phyloP scores from a whole-genome alignment of 1,140 invertebrate species.

The Drosophila punjabiensis region DNA sequence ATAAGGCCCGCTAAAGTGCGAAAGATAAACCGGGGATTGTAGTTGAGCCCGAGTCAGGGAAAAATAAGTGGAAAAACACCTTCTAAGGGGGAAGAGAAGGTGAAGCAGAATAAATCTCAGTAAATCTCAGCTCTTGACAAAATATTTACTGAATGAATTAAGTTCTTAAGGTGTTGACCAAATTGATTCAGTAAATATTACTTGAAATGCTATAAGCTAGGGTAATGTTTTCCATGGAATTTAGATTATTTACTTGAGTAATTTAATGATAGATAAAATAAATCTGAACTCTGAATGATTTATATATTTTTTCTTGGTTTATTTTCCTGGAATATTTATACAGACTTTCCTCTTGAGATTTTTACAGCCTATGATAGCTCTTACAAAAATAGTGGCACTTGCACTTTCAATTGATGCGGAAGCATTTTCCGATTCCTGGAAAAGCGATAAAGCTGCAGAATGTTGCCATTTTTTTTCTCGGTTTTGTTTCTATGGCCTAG shows the following conservation, averaged over 20 bases:
- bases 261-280: background rate
- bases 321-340: background rate
- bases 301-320: background rate
- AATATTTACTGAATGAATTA: constrained; percentile 43
- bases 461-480: constrained; percentile 43
- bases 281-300: background rate
- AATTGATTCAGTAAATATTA: constrained; percentile 11
- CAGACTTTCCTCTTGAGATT: background rate
- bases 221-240: background rate
- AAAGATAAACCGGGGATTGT: constrained; percentile 29
- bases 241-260: background rate
- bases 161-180: constrained; percentile 18
- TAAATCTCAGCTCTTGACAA: background rate
- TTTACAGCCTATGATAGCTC: background rate
- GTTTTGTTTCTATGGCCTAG: constrained; percentile 18
- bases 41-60: background rate
- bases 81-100: background rate
- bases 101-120: constrained; percentile 14
- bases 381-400: constrained; percentile 37
- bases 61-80: constrained; percentile 20
- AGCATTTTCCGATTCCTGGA: constrained; percentile 72
- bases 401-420: constrained; percentile 73
- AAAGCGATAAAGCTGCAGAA: constrained; percentile 71
- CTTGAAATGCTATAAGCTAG: background rate
- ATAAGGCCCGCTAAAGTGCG: constrained; percentile 40